Conservation (phyloP, 1,140 invertebrate genomes). For the Mactra quadrangularis region DNA sequence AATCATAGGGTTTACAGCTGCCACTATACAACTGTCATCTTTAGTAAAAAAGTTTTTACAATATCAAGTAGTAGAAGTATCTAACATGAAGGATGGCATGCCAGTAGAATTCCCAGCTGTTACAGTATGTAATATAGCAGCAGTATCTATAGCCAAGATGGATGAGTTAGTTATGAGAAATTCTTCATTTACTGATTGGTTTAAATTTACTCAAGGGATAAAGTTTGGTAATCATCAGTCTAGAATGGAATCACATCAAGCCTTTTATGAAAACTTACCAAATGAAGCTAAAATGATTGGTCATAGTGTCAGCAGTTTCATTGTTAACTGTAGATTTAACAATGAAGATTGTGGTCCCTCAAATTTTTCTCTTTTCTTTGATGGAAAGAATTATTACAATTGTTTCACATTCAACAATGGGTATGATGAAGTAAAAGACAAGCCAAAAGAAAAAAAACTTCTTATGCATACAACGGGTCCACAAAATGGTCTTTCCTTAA, state of each 20-base stretch:
- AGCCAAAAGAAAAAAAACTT: slow-evolving; percentile 64
- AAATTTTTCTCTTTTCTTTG: slow-evolving; percentile 78
- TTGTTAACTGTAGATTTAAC: slow-evolving; percentile 79
- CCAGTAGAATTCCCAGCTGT: slow-evolving; percentile 79
- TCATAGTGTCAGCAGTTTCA: slow-evolving; percentile 73
- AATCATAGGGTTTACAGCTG: slow-evolving; percentile 80
- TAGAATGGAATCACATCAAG: slow-evolving; percentile 74
- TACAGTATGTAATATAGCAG: slow-evolving; percentile 79
- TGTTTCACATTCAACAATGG: slow-evolving; percentile 81
- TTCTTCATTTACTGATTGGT: slow-evolving; percentile 70
- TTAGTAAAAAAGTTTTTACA: slow-evolving; percentile 78
- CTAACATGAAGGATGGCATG: slow-evolving; percentile 80
- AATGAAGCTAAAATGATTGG: slow-evolving; percentile 73
- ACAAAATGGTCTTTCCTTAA: slow-evolving; percentile 78
- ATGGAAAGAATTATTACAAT: slow-evolving; percentile 80
- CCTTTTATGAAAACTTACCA: slow-evolving; percentile 78
- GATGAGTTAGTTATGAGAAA: slow-evolving; percentile 61
- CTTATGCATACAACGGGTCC: slow-evolving; percentile 79
- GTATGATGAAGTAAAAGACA: slow-evolving; percentile 59
- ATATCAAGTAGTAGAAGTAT: slow-evolving; percentile 80
- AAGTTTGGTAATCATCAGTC: slow-evolving; percentile 71
- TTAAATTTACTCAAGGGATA: slow-evolving; percentile 67
- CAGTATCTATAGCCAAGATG: slow-evolving; percentile 75
- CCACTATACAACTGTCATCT: slow-evolving; percentile 78
- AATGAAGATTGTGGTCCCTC: slow-evolving; percentile 68